Evolutionary conservation across 2,888 invertebrate species (phyloP), one percentile per base, ranked within the genome.

Genomic region (Patella caerulea): DNA sequence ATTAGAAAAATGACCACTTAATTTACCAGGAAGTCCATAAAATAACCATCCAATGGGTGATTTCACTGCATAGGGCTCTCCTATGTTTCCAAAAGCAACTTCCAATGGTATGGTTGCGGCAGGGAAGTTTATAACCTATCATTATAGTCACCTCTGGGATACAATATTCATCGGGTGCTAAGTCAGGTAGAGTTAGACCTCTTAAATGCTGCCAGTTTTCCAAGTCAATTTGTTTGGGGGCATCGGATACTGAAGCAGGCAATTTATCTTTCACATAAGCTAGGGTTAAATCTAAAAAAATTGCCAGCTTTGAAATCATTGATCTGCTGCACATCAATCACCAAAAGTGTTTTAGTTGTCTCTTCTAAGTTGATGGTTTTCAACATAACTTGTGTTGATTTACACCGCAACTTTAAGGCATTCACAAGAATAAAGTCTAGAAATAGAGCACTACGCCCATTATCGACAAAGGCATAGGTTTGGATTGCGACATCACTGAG

Each of bases 21-120:
- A 59, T 59, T 59, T 59, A 19, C 59, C 59, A 59, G 59, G 53
- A 7, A 79, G 77, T 14, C 79, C 81, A 74, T n/a, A n/a, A n/a
- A n/a, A n/a, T n/a, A n/a, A n/a, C n/a, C n/a, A n/a, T n/a, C n/a
- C n/a, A n/a, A n/a, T 71, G 11, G 52, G 34, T 1, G 78, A 79
- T 24, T 52, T 73, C 9, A 72, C 71, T 11, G 79, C 79, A 76
- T 77, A 79, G 2, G 79, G 81, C n/a, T 73, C 77, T 34, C 72
- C 74, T 53, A 52, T 54, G 3, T 54, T 14, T 0, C 75, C 71
- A 11, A 53, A 54, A n/a, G 15, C n/a, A 53, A 75, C 52, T 17
- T 75, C 70, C 15, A 75, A 59, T 0, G 71, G 75, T 19, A 24
- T 55, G 2, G 70, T 15, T 53, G 75, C 75, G 9, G 65, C 54